Percentiles rank a stretch among this genome's conserved stretches.
These are phyloP conservation scores for Podabrus alpinus DNA, from an alignment of 2,888 invertebrate genomes.

Conservation along the genomic window DNA sequence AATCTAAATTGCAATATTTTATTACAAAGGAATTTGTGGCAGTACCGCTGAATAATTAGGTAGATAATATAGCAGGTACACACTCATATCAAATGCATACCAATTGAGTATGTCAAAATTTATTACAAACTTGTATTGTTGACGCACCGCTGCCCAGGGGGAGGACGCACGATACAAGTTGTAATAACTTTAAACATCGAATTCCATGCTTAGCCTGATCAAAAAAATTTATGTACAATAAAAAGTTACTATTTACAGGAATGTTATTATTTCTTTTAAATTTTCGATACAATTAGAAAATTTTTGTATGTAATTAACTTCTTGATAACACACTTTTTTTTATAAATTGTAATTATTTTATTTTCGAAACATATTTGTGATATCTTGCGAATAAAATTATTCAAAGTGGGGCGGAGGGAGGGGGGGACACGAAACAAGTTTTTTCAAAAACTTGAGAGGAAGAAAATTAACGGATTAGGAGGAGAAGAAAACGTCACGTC, in stretches of 20 bases:
- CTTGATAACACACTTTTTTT: constrained; percentile 23
- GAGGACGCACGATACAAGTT: not conserved
- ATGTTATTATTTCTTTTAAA: not conserved
- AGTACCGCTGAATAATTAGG: constrained; percentile 30
- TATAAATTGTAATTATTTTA: constrained; percentile 16
- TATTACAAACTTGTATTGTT: constrained; percentile 8
- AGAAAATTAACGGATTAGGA: too few relatives aligned
- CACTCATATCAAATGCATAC: constrained; percentile 23
- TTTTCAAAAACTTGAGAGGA: not conserved
- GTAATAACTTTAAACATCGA: constrained; percentile 6
- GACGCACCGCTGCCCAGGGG: not conserved
- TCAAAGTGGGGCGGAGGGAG: too few relatives aligned
- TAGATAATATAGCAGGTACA: constrained; percentile 22
- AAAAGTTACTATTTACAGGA: constrained; percentile 24
- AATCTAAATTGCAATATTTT: constrained; percentile 17
- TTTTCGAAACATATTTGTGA: constrained; percentile 11
- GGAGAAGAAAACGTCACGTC: not conserved
- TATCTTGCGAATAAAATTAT: not conserved
- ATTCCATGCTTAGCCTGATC: constrained; percentile 18
- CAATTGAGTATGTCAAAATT: constrained; percentile 12
- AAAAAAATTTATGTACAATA: constrained; percentile 23
- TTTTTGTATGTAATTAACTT: constrained; percentile 11
- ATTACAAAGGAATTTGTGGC: constrained; percentile 36
- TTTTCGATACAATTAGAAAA: constrained; percentile 20
- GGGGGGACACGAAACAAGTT: not conserved